phyloP scores from a whole-genome alignment of 2,797 vertebrate species.

The Aeoliscus strigatus region DNA sequence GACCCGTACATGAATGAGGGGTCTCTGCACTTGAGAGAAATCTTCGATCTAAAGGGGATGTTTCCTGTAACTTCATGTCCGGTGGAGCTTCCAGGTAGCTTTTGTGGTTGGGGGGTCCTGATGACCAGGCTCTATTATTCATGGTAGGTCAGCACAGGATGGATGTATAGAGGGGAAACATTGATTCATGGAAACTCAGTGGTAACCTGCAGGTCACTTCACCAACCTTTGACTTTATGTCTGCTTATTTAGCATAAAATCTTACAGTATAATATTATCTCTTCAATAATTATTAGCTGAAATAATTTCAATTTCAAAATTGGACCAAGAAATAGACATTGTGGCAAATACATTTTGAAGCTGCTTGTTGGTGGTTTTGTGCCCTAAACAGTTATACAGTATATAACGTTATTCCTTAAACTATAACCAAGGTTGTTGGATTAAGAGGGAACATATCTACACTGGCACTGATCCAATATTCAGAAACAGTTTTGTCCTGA shows the following conservation, averaged over 20 bases:
- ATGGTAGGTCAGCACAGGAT: constrained; percentile 70
- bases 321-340: neutral
- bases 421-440: too few species aligned
- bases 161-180: constrained; percentile 63
- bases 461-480: too few species aligned
- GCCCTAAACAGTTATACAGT: too few species aligned
- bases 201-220: constrained; percentile 8
- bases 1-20: constrained; percentile 24
- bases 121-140: constrained; percentile 74
- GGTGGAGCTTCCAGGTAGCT: constrained; percentile 67
- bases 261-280: neutral
- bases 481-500: too few species aligned
- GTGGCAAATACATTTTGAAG: too few species aligned
- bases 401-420: too few species aligned
- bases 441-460: too few species aligned
- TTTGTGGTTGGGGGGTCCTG: constrained; percentile 64
- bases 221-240: neutral
- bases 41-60: constrained; percentile 55
- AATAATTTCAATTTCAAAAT: too few species aligned
- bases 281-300: neutral
- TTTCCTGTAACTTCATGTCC: constrained; percentile 69
- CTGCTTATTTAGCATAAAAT: constrained; percentile 20
- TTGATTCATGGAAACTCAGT: constrained; percentile 64
- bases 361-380: too few species aligned
- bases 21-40: constrained; percentile 52